phyloP scores from a whole-genome alignment of 2,113 vertebrate genomes.

The Ophthalmotilapia sp. region DNA sequence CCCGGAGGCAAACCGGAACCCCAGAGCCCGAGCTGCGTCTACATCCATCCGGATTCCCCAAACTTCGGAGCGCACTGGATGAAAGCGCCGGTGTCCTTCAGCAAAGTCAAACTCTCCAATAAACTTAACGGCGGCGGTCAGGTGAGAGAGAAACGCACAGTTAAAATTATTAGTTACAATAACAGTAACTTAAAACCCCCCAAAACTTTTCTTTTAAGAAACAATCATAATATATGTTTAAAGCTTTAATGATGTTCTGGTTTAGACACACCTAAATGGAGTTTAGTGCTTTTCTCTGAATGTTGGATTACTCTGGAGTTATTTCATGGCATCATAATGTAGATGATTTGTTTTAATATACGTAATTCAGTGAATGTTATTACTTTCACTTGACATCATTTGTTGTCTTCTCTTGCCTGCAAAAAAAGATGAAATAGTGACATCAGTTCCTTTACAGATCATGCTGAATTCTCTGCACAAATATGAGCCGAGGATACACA shows the following conservation, averaged over 20 bases:
- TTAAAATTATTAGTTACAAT: background rate
- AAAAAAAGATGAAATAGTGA: background rate
- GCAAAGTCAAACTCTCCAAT: constrained; percentile 80
- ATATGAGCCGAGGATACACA: constrained; percentile 78
- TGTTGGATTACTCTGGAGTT: background rate
- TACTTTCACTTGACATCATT: background rate
- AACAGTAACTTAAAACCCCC: fast-evolving
- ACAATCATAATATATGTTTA: background rate
- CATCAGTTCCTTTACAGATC: constrained; percentile 47
- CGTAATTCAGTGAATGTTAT: background rate
- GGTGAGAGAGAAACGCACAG: constrained; percentile 38
- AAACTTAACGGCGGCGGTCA: constrained; percentile 79
- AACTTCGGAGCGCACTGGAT: constrained; percentile 82
- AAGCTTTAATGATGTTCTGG: background rate
- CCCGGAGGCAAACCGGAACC: constrained; percentile 78
- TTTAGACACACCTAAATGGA: background rate
- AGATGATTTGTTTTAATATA: background rate
- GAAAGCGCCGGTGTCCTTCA: constrained; percentile 78
- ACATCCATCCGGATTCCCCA: constrained; percentile 80
- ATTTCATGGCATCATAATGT: background rate
- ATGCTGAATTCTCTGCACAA: constrained; percentile 82
- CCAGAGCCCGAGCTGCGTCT: constrained; percentile 79
- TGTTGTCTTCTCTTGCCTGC: background rate
- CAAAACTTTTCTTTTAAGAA: background rate
- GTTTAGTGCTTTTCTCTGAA: background rate